phyloP scores from a whole-genome alignment of 2,113 vertebrate genomes.

The Microcebus murinus region DNA sequence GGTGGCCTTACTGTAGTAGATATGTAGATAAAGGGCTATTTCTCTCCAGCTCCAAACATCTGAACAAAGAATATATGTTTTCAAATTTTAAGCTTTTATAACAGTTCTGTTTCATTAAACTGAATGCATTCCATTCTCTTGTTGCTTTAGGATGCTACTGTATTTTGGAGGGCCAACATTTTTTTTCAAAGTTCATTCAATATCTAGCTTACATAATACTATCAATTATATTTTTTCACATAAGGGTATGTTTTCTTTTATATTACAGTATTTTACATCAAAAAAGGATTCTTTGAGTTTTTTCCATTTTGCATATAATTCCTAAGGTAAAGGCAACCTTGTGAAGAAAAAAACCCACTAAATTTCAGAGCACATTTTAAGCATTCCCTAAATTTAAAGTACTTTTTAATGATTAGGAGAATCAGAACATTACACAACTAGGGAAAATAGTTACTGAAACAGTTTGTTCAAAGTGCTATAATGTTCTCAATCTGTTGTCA shows the following conservation, averaged over 20 bases:
- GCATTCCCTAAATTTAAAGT: conserved; percentile 34
- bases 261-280: conserved; percentile 21
- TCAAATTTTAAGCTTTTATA: not conserved
- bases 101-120: not conserved
- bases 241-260: not conserved
- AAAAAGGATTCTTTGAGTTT: not conserved
- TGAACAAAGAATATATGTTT: not conserved
- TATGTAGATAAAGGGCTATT: conserved; percentile 14
- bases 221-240: not conserved
- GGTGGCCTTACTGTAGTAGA: not conserved
- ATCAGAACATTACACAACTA: conserved; percentile 25
- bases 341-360: not conserved
- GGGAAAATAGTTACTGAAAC: conserved; percentile 39
- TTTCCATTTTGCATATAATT: not conserved
- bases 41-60: conserved; percentile 1
- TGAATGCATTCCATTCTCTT: not conserved
- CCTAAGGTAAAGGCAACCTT: not conserved
- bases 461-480: not conserved
- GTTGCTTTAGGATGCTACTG: not conserved
- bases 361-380: conserved; percentile 6
- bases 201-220: not conserved
- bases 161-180: not conserved
- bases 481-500: not conserved
- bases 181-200: not conserved
- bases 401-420: conserved; percentile 3